These are phyloP conservation scores for Conus betulinus DNA, from an alignment of 1,140 invertebrate species.

Conservation along the genomic window DNA sequence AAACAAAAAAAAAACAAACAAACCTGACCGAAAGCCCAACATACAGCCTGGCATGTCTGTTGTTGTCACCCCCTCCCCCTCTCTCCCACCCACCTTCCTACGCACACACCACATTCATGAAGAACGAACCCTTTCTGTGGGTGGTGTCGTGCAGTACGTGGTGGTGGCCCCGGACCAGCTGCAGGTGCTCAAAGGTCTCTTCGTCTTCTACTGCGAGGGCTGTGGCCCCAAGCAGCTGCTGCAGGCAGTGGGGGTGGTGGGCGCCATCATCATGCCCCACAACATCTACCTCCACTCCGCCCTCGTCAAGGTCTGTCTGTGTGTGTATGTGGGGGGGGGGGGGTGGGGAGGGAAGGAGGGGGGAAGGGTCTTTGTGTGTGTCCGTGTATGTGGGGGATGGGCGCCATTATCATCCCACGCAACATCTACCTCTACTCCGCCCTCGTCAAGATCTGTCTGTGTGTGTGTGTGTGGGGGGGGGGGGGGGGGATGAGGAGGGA, in stretches of 20 bases:
- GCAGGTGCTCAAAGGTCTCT: constrained; percentile 87
- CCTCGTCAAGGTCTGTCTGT: constrained; percentile 86
- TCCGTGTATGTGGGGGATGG: too few relatives aligned
- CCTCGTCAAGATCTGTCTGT: too few relatives aligned
- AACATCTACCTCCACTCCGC: constrained; percentile 96
- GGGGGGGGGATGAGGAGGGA: too few relatives aligned
- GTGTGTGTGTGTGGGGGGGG: too few relatives aligned
- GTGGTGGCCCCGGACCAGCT: constrained; percentile 83
- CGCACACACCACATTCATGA: too few relatives aligned
- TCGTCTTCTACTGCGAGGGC: constrained; percentile 86
- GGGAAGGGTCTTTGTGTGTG: too few relatives aligned
- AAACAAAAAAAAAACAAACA: too few relatives aligned
- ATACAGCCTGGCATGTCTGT: not conserved
- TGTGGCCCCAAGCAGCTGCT: constrained; percentile 85
- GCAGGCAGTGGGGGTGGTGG: constrained; percentile 91
- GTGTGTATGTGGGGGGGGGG: not conserved
- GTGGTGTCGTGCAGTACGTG: constrained; percentile 81
- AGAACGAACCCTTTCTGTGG: too few relatives aligned
- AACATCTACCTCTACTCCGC: too few relatives aligned
- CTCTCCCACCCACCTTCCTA: not conserved
- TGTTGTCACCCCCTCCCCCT: not conserved
- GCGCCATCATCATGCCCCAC: constrained; percentile 97
- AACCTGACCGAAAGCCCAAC: too few relatives aligned
- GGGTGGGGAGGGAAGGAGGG: too few relatives aligned
- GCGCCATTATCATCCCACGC: too few relatives aligned